Evolutionary conservation across 1,140 invertebrate genomes (phyloP).

Genomic region (Panulirus ornatus): DNA sequence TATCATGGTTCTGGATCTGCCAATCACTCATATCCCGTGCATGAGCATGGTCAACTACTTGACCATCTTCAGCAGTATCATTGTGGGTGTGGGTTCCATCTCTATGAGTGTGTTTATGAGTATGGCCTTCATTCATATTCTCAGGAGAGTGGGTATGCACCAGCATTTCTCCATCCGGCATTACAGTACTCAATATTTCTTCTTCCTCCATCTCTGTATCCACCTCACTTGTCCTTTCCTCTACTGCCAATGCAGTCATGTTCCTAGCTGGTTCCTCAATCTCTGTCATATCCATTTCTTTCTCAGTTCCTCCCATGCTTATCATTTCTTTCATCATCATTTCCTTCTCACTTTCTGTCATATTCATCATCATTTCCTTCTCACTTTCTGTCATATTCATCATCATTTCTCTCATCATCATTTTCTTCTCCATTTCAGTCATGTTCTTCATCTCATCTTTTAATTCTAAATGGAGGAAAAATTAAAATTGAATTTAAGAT

Average conservation of each 20-base stretch:
- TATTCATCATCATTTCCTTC: conserved; percentile 53
- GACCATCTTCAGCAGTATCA: conserved; percentile 35
- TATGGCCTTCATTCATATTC: conserved; percentile 18
- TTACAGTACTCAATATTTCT: conserved; percentile 1
- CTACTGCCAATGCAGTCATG: conserved; percentile 47
- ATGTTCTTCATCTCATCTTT: conserved; percentile 33
- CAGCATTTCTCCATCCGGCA: not conserved
- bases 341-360: conserved; percentile 38
- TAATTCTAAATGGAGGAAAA: conserved; percentile 14
- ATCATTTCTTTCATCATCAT: conserved; percentile 50
- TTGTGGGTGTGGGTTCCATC: conserved; percentile 44
- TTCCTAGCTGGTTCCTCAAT: conserved; percentile 23
- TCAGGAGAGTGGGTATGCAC: conserved; percentile 38
- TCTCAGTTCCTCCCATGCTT: conserved; percentile 54
- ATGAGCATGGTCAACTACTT: conserved; percentile 29
- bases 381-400: conserved; percentile 51
- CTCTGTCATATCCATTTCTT: conserved; percentile 40
- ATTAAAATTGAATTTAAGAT: not conserved
- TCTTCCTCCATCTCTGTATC: conserved; percentile 4
- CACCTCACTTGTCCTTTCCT: conserved; percentile 10
- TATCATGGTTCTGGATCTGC: conserved; percentile 12
- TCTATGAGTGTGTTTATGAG: conserved; percentile 44
- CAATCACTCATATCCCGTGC: conserved; percentile 30
- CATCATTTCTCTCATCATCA: conserved; percentile 55
- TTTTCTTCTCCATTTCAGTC: conserved; percentile 44